Evolutionary conservation across 2,888 invertebrate species (phyloP), one percentile per base, ranked within the genome.

Genomic region (Euspilapteryx auroguttella): DNA sequence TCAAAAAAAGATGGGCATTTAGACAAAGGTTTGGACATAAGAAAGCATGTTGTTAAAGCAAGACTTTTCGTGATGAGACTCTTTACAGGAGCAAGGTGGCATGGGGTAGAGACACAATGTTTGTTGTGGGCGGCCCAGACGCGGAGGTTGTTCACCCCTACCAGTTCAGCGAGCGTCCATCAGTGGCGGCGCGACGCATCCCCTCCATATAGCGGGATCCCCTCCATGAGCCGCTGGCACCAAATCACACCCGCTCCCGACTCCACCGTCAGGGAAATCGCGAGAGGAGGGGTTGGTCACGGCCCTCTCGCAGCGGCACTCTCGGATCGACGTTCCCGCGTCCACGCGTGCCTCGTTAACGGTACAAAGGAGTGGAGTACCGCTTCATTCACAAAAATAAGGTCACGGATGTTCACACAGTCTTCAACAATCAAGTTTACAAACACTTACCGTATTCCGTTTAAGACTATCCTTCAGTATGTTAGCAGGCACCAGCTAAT

Each of bases 161-260:
- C 73, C 66, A 62, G 57, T 57, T 57, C 54, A n/a, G n/a, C n/a
- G n/a, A n/a, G n/a, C n/a, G n/a, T 55, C 55, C 57, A 66, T 55
- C 58, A 56, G 46, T n/a, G n/a, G n/a, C 40, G 49, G 44, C 58
- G 54, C 55, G 47, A 53, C 65, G 63, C 75, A 76, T 73, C 76
- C 75, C 76, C 76, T 69, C 76, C 76, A 66, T 64, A 51, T 44
- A 53, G 51, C 62, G 63, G 59, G 69, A 71, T 73, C 76, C 76
- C 76, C 76, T 73, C 75, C 76, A 76, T 65, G 51, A 57, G 59
- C 55, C 57, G 55, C 49, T 41, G 42, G 48, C 44, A 64, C 62
- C 58, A 69, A 71, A 63, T 68, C 63, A 68, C 71, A 68, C 66
- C 73, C 73, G 69, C 68, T 71, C 73, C 71, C 71, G 64, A 53